Evolutionary conservation across 1,140 invertebrate genomes (phyloP), one percentile per base, ranked within the genome.

Genomic region (Ptiloglossa arizonensis): DNA sequence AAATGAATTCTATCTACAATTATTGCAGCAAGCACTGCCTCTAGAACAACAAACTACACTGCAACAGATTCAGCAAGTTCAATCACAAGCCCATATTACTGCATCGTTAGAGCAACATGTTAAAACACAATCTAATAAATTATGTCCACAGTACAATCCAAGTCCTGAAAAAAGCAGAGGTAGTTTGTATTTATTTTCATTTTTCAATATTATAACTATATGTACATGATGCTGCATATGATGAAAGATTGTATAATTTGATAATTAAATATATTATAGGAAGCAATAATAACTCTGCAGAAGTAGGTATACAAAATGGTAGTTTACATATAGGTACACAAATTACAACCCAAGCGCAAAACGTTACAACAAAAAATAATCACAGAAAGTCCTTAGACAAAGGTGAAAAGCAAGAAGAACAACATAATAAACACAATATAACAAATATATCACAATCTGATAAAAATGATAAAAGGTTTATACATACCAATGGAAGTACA

Each of bases 1-100:
- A 93, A 99, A 99, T 93, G 97, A 98, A 91, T 98, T 98, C 94
- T 98, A 98, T 92, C 95, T 97, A 93, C 96, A 98, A 91, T 94
- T 99, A 86, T 93, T 99, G 91, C 95, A 97, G 88, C 96, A 98
- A 93, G 98, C 98, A 81, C 93, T 99, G 90, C 98, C 98, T 69
- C 93, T 96, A 93, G 94, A 96, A 91, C 94, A 94, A 87, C 94
- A 93, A 79, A 91, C 93, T 76, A 89, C 95, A 70, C 88, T 93
- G 77, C 93, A 93, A 86, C 91, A 93, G 81, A 89, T 91, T 54
- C 90, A 90, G 78, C 82, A 89, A 73, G 77, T 87, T 59, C 89
- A 92, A 76, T 81, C 90, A 57, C 90, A 89, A 85, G 71, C 86
- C 72, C 90, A 91, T 70, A 81, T 87, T 71, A 76, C 85, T 46